Base-by-base conservation (phyloP, 1,140 invertebrate species). In the Pemphigus obesinymphae region DNA sequence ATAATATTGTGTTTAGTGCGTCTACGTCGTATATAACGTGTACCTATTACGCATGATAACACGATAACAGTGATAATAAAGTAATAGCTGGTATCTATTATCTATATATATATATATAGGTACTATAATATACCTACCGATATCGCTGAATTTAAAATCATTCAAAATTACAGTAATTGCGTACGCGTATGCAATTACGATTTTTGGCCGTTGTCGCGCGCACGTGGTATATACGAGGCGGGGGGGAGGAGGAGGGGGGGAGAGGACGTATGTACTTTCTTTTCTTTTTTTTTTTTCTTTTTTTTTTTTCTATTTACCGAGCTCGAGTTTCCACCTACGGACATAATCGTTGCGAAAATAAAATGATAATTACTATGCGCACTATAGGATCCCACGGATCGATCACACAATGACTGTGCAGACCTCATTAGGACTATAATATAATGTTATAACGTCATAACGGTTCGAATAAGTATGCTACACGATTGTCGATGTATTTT, bases 331-430 rank as follows among this genome's bases (percentile, higher is more conserved):
- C 50, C 76, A 63, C 76, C 76, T 63, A 80, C 76, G 55, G 55
- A 63, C 40, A 11, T 20, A n/a, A 20, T 0, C 75, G 17, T 80
- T 80, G 55, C 76, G 55, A 80, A 80, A 80, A 78, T 78, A 55
- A 78, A 58, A 78, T n/a, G 55, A 80, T 80, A 80, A 80, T 80
- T 45, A 80, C 76, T 61, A 40, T 34, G 45, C n/a, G 75, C 55
- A 23, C 76, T 29, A n/a, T 58, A 26, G 37, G 75, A 61, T 78
- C 75, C 75, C 75, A 78, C 37, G 76, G 76, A 80, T 80, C 15
- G 23, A 80, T 80, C 76, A 63, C 76, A 63, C 55, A 63, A 80
- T 80, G 53, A 80, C 76, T 80, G 55, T 43, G 55, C 53, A 80
- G 76, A 80, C 53, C 55, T 80, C 76, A 63, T 80, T 61, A 78